These are phyloP conservation scores for Agrochola circellaris DNA, from an alignment of 2,888 invertebrate species.

Conservation along the genomic window DNA sequence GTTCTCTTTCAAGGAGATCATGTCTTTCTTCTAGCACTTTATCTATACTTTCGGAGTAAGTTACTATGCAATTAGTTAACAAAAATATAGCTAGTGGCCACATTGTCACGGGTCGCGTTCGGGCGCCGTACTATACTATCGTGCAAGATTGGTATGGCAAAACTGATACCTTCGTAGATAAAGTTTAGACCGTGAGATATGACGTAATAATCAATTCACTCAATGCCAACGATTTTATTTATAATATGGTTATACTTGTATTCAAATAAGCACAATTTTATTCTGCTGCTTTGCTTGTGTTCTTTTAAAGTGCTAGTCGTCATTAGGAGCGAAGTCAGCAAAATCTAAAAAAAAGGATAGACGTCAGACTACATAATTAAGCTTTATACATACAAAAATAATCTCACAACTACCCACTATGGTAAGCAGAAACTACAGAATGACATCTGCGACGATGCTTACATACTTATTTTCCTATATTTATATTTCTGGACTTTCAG, in stretches of 20 bases:
- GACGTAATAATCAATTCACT: slow-evolving; percentile 35
- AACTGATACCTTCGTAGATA: slow-evolving; percentile 56
- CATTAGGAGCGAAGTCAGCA: neutral
- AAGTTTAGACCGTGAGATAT: slow-evolving; percentile 38
- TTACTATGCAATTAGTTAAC: slow-evolving; percentile 49
- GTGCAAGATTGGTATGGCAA: slow-evolving; percentile 66
- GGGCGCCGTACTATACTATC: slow-evolving; percentile 51
- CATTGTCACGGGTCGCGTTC: slow-evolving; percentile 66
- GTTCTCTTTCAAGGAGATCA: slow-evolving; percentile 87
- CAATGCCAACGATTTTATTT: slow-evolving; percentile 21
- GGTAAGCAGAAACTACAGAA: too few species aligned
- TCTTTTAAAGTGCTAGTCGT: neutral
- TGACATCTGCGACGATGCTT: too few species aligned
- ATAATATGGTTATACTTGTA: slow-evolving; percentile 4
- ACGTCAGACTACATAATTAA: neutral
- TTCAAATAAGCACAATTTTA: slow-evolving; percentile 5
- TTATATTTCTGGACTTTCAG: too few species aligned
- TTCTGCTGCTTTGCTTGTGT: slow-evolving; percentile 11
- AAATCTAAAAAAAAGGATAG: slow-evolving; percentile 38
- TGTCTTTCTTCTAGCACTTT: slow-evolving; percentile 77
- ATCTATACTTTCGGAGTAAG: slow-evolving; percentile 55
- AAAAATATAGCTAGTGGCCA: slow-evolving; percentile 67
- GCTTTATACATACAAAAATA: too few species aligned
- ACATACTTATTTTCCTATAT: too few species aligned
- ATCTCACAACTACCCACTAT: too few species aligned